Percentiles rank a stretch among this genome's conserved stretches.
Evolutionary conservation across 2,797 vertebrate species (phyloP).

Genomic region (Pangasius larnaudii): DNA sequence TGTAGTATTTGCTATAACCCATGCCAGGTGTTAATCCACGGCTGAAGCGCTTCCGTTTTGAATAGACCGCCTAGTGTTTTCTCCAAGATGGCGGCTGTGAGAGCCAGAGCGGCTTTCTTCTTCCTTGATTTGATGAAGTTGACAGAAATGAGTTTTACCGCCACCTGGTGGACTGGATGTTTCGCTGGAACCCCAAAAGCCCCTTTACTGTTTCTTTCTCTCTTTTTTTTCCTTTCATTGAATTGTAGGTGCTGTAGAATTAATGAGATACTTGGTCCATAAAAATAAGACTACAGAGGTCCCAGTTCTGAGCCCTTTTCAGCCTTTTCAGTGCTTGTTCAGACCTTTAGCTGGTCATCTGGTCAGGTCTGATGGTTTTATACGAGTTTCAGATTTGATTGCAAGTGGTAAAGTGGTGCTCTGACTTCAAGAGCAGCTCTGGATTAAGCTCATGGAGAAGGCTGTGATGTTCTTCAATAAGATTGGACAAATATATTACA

Average conservation of each 20-base stretch:
- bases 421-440: background rate
- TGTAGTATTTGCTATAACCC: background rate
- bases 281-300: background rate
- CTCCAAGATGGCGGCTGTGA: slow-evolving; percentile 17
- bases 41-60: background rate
- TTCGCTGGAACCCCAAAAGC: background rate
- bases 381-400: background rate
- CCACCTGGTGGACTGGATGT: slow-evolving; percentile 1
- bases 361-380: background rate
- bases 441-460: background rate
- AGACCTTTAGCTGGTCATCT: too few relatives aligned
- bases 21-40: background rate
- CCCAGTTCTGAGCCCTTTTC: background rate
- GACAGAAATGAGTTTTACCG: background rate
- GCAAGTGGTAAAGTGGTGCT: too few relatives aligned
- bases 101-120: background rate
- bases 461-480: too few relatives aligned
- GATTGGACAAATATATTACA: too few relatives aligned
- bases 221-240: too few relatives aligned
- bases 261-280: too few relatives aligned
- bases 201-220: too few relatives aligned
- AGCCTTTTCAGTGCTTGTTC: background rate
- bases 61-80: slow-evolving; percentile 28
- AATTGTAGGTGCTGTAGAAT: too few relatives aligned
- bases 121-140: background rate